Conservation (phyloP, 2,888 invertebrate species). For the Scaptomyza tumidula region DNA sequence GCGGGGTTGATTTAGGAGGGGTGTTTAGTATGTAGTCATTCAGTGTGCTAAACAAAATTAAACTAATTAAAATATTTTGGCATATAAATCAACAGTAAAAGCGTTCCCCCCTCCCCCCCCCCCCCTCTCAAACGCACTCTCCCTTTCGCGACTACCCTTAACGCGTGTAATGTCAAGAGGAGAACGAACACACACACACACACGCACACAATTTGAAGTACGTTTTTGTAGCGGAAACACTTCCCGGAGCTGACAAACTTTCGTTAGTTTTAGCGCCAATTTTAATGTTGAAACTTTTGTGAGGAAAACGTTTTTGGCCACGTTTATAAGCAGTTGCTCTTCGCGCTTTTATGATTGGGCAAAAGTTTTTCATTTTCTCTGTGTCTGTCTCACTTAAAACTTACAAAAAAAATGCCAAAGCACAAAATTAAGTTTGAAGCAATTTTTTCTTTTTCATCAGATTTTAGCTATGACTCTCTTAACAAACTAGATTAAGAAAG, state of each 20-base stretch:
- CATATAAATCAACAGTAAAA: slow-evolving; percentile 55
- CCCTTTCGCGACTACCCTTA: not conserved
- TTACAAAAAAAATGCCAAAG: slow-evolving; percentile 16
- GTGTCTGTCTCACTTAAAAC: slow-evolving; percentile 51
- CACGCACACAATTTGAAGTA: not conserved
- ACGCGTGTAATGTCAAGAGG: not conserved
- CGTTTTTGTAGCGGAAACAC: slow-evolving; percentile 13
- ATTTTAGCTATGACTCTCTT: not conserved
- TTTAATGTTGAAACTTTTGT: slow-evolving; percentile 72
- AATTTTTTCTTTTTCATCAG: slow-evolving; percentile 9
- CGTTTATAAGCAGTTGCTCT: slow-evolving; percentile 30
- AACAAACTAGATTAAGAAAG: not conserved
- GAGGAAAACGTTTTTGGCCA: slow-evolving; percentile 39
- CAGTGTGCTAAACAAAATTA: slow-evolving; percentile 42
- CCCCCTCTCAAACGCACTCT: too few species aligned
- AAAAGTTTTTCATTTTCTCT: slow-evolving; percentile 65
- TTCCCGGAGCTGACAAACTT: slow-evolving; percentile 54
- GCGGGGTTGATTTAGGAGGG: not conserved
- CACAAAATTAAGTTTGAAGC: slow-evolving; percentile 46
- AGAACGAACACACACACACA: slow-evolving; percentile 2
- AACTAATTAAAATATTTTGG: slow-evolving; percentile 69
- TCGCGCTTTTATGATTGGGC: slow-evolving; percentile 62
- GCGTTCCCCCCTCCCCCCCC: slow-evolving; percentile 1
- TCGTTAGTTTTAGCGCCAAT: slow-evolving; percentile 77
- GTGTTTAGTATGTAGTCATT: slow-evolving; percentile 9